Base-by-base conservation (phyloP, 2,797 vertebrate genomes). In the Calcarius lapponicus region DNA sequence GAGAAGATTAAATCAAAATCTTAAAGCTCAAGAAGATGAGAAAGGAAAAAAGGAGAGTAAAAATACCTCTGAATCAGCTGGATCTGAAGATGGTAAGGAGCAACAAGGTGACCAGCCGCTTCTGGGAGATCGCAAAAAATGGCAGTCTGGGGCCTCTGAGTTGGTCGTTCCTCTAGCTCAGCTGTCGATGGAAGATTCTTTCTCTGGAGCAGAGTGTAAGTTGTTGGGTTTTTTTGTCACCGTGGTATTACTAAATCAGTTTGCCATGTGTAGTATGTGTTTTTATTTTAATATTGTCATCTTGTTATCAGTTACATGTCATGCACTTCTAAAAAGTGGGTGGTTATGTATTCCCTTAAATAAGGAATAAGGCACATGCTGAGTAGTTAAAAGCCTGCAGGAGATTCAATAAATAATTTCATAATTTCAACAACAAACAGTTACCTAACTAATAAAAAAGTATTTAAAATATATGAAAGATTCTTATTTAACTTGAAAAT, bases 1-100 rank as follows among this genome's bases (percentile, higher is more conserved):
- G 29, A 98, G 96, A 80, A 98, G 99, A 95, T 98, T 99, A 51
- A 99, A 99, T 97, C 98, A 99, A 96, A 99, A 99, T 97, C 96
- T 99, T 79, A 99, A 98, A 98, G 95, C 97, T 86, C 98, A 98
- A 92, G 98, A 97, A 95, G 95, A 97, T 85, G 97, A 97, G 12
- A 97, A 98, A 81, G 98, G 94, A 53, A 80, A 92, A 19, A 93
- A 60, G 17, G 93, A 82, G 21, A 57, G 54, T 25, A 56, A 92
- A 87, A 90, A 70, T 50, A 38, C 4, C 9, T 73, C 29, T 85
- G 95, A 93, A 8, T 47, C 60, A 21, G 32, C 38, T 84, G 38
- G 14, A n/a, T 61, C 64, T 83, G 95, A 95, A 62, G 92, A 88
- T 72, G 69, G 81, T 97, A 87, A 93, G 36, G 97, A 95, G 2